Conservation (phyloP, 2,113 vertebrate species). For the Mionectes macconnelli region DNA sequence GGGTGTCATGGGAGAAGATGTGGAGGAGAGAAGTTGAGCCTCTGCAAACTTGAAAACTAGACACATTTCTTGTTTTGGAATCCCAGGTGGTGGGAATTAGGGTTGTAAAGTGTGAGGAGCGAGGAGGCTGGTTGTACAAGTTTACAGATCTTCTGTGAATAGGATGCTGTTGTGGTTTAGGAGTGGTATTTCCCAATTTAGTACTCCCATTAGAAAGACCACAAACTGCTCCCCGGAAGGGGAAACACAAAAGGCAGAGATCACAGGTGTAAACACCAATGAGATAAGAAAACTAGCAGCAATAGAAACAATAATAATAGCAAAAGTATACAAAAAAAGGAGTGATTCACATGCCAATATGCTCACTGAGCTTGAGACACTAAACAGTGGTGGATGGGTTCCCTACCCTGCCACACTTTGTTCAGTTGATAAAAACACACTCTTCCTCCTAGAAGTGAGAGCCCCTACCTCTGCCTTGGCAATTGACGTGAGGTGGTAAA, state of each 20-base stretch:
- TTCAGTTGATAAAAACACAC: neutral
- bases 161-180: neutral
- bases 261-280: neutral
- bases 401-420: neutral
- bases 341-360: neutral
- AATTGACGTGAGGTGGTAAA: neutral
- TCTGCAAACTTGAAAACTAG: neutral
- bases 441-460: neutral
- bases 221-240: neutral
- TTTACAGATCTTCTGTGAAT: neutral
- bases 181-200: neutral
- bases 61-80: neutral
- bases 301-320: neutral
- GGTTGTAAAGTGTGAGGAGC: neutral
- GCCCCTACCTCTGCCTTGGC: neutral
- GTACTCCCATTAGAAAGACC: neutral
- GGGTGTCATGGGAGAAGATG: neutral
- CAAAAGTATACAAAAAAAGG: neutral
- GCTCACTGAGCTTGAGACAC: accelerated
- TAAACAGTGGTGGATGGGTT: neutral
- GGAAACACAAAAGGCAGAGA: neutral
- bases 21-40: neutral
- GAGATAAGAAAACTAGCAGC: neutral
- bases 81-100: neutral
- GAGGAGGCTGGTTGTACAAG: neutral